Conservation (phyloP, 53 echinoderm and acorn worm species). For the Crossaster papposus region DNA sequence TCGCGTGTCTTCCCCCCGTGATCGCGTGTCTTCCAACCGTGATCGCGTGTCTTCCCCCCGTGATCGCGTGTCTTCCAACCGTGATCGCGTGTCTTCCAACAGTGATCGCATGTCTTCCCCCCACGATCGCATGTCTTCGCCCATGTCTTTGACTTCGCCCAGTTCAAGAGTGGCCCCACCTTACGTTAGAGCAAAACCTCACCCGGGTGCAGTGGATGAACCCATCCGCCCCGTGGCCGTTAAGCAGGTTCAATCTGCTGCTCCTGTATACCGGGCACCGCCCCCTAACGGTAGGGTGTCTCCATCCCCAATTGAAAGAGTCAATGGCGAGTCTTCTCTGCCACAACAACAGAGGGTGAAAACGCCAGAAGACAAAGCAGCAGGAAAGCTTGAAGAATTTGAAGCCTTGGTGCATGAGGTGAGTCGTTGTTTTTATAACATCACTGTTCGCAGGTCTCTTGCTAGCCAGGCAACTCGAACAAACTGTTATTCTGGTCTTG, state of each 20-base stretch:
- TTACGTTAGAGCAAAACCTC: not conserved
- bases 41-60: constrained; percentile 28
- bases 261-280: not conserved
- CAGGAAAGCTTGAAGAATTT: constrained; percentile 71
- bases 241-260: constrained; percentile 42
- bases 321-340: constrained; percentile 29
- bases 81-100: constrained; percentile 27
- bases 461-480: too few species aligned
- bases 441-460: not conserved
- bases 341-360: constrained; percentile 41
- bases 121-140: constrained; percentile 4
- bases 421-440: constrained; percentile 39
- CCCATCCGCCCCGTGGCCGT: constrained; percentile 44
- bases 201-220: constrained; percentile 42
- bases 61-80: not conserved
- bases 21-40: constrained; percentile 28
- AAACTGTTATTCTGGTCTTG: too few species aligned
- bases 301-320: constrained; percentile 38
- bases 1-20: constrained; percentile 9
- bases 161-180: constrained; percentile 2
- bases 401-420: constrained; percentile 83
- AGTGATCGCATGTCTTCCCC: constrained; percentile 33
- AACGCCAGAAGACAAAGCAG: constrained; percentile 76
- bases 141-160: not conserved
- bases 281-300: constrained; percentile 20